These are phyloP conservation scores for Idaea biselata DNA, from an alignment of 2,888 invertebrate genomes.

Conservation along the genomic window DNA sequence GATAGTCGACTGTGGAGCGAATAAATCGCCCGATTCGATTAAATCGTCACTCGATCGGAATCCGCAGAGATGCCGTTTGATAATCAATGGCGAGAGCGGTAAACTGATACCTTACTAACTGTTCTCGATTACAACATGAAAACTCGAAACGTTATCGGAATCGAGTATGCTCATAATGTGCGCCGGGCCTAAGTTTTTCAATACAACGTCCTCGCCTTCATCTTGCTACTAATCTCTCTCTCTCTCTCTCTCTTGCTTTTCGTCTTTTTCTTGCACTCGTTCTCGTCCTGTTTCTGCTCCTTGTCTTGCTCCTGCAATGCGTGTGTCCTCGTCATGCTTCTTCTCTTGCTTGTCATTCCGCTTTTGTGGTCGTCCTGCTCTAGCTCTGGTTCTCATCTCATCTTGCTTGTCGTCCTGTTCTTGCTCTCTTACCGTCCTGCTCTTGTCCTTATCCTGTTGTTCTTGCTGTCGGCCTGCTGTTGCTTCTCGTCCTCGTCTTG, in stretches of 20 bases:
- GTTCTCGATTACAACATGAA: slow-evolving; percentile 4
- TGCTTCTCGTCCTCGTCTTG: too few relatives aligned
- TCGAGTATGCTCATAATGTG: slow-evolving; percentile 2
- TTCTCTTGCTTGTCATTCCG: too few relatives aligned
- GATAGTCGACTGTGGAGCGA: slow-evolving; percentile 6
- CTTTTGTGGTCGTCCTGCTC: too few relatives aligned
- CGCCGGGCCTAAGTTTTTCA: not conserved
- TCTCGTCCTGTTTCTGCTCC: too few relatives aligned
- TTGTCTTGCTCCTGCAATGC: not conserved
- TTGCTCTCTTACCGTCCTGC: too few relatives aligned
- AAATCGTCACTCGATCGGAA: slow-evolving; percentile 20
- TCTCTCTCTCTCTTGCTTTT: too few relatives aligned
- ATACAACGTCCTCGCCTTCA: not conserved
- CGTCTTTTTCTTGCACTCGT: too few relatives aligned
- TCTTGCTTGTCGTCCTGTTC: too few relatives aligned
- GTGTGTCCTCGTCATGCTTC: not conserved
- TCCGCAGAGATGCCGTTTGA: slow-evolving; percentile 12
- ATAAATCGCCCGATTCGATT: slow-evolving; percentile 20
- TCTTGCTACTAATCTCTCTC: too few relatives aligned
- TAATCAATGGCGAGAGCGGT: slow-evolving; percentile 22
- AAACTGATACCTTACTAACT: slow-evolving; percentile 10
- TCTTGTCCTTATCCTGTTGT: too few relatives aligned
- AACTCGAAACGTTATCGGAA: slow-evolving; percentile 1
- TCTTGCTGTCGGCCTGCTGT: too few relatives aligned
- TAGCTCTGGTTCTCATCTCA: too few relatives aligned